Percentiles rank a stretch among this genome's conserved stretches.
Conservation (phyloP, 2,113 vertebrate species). For the Gopherus flavomarginatus region DNA sequence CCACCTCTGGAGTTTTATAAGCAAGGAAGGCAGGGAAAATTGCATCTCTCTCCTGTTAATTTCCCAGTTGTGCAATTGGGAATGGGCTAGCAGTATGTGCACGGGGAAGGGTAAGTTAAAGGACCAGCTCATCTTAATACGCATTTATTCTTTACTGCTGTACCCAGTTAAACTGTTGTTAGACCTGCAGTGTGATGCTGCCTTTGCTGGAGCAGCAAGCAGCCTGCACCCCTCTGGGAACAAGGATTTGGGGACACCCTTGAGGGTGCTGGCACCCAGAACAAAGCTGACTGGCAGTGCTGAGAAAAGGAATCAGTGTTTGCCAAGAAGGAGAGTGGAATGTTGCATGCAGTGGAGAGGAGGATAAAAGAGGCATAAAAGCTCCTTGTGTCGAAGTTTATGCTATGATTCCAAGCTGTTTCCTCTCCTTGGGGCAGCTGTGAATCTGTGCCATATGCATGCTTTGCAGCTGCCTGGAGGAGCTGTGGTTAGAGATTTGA, state of each 20-base stretch:
- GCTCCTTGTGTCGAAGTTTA: rapidly evolving
- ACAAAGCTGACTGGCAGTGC: not conserved
- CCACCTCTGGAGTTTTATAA: slow-evolving; percentile 33
- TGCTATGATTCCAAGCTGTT: rapidly evolving
- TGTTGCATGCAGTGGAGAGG: rapidly evolving
- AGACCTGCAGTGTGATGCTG: not conserved
- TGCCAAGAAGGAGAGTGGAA: rapidly evolving
- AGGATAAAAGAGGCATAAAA: not conserved
- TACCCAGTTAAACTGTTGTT: not conserved
- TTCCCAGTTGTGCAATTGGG: slow-evolving; percentile 51
- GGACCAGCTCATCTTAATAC: slow-evolving; percentile 52
- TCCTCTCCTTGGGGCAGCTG: not conserved
- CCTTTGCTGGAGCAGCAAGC: not conserved
- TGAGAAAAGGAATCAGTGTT: not conserved
- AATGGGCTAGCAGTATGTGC: slow-evolving; percentile 13
- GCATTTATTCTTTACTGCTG: not conserved
- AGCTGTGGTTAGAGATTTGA: not conserved
- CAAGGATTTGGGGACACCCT: not conserved
- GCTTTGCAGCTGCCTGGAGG: rapidly evolving
- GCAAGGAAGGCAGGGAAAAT: slow-evolving; percentile 31
- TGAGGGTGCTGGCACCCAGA: slow-evolving; percentile 3
- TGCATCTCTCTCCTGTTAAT: slow-evolving; percentile 40
- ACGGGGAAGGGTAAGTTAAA: slow-evolving; percentile 26
- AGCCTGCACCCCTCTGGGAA: not conserved
- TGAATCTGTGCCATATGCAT: not conserved